A percentile compares a stretch with the other conserved stretches of the same genome.
phyloP scores from a whole-genome alignment of 2,888 invertebrate species.

The Merodon equestris region DNA sequence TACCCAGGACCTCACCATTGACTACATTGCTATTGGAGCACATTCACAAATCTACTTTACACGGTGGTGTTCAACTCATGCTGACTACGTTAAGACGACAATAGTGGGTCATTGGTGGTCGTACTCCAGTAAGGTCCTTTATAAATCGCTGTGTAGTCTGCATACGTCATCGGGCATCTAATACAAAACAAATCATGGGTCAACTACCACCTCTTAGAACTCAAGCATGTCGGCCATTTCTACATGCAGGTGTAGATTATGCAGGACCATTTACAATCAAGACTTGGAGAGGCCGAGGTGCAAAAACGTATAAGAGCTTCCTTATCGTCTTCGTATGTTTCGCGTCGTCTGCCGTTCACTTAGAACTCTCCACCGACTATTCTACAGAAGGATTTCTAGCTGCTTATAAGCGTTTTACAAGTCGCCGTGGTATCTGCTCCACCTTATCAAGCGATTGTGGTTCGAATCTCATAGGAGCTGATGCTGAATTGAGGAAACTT shows the following conservation, averaged over 20 bases:
- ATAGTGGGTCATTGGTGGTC: too few species aligned
- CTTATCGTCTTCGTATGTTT: conserved; percentile 71
- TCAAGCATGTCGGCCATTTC: conserved; percentile 54
- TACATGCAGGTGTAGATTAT: conserved; percentile 65
- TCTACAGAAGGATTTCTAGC: conserved; percentile 70
- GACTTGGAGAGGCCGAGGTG: conserved; percentile 48
- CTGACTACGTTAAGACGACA: too few species aligned
- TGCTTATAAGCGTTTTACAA: conserved; percentile 70
- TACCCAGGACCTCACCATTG: conserved; percentile 1
- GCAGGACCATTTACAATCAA: conserved; percentile 65
- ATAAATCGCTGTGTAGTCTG: conserved; percentile 13
- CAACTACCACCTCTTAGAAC: conserved; percentile 66
- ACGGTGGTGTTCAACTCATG: too few species aligned
- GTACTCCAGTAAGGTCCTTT: too few species aligned
- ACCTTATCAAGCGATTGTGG: conserved; percentile 71
- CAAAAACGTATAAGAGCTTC: conserved; percentile 68
- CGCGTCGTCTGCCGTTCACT: conserved; percentile 40
- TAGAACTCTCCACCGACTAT: conserved; percentile 43
- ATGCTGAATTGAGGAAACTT: conserved; percentile 19
- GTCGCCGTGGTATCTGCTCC: conserved; percentile 70
- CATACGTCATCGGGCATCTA: conserved; percentile 3
- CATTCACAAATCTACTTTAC: neutral
- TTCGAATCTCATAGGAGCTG: conserved; percentile 72
- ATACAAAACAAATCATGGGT: conserved; percentile 69
- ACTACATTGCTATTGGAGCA: neutral